Evolutionary conservation across 2,888 invertebrate genomes (phyloP).

Genomic region (Sepiola atlantica): DNA sequence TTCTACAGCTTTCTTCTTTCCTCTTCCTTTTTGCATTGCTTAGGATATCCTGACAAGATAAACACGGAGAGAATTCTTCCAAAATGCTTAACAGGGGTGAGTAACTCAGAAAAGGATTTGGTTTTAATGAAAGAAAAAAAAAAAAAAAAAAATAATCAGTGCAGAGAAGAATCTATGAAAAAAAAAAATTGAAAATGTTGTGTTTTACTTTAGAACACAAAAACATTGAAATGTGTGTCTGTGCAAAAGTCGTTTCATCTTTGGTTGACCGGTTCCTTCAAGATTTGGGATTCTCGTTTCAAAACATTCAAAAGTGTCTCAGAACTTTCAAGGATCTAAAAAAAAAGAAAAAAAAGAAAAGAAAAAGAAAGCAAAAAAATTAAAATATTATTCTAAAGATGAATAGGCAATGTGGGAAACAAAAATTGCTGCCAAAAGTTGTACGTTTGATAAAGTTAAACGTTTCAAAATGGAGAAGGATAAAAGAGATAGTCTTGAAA

Average conservation of each 20-base stretch:
- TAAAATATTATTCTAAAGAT: background rate
- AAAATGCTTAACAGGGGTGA: background rate
- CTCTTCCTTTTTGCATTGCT: background rate
- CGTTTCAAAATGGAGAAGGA: background rate
- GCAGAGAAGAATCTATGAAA: background rate
- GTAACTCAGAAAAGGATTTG: background rate
- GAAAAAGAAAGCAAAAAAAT: background rate
- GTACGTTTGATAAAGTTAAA: background rate
- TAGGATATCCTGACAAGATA: background rate
- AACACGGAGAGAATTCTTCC: background rate
- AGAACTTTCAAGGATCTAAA: slow-evolving; percentile 74
- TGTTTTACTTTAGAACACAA: background rate
- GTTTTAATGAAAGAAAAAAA: background rate
- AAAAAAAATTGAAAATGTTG: background rate
- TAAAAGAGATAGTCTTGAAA: background rate
- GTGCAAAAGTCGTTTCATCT: background rate
- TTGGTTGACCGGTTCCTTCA: background rate
- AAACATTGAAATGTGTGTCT: background rate
- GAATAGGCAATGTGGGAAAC: background rate
- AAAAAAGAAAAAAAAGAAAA: slow-evolving; percentile 50
- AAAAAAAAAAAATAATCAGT: background rate
- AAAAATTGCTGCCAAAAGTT: too few relatives aligned
- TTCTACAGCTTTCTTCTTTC: background rate
- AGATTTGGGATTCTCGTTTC: slow-evolving; percentile 70
- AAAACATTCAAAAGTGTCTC: slow-evolving; percentile 74